Base-by-base conservation (phyloP, 2,888 invertebrate species). In the Tetragonisca angustula region DNA sequence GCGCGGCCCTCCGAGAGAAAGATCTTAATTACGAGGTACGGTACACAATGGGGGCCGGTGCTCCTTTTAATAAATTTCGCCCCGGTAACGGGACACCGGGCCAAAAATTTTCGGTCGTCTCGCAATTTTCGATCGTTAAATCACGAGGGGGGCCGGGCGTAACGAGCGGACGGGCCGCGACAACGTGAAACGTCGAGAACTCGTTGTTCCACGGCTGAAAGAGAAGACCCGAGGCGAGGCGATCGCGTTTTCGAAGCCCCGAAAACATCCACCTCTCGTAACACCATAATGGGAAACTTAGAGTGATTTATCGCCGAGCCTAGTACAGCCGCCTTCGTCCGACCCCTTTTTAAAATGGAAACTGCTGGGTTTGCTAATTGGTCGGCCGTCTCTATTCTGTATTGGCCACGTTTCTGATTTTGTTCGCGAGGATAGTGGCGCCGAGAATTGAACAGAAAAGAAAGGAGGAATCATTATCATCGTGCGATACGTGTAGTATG, bases 21-120 rank as follows among this genome's bases (percentile, higher is more conserved):
- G 88, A 79, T 90, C 90, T 91, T 91, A 91, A 91, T 91, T 91
- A 91, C 87, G 85, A 83, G 64, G 71, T 76, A 79, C 70, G 83
- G 79, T 87, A 83, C 74, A 89, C 87, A 88, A 90, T 89, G 78
- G 84, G 76, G 70, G 72, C 67, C 62, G 56, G 52, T 70, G 49
- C 75, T 79, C 64, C 75, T 73, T 74, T 83, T 84, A 85, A 86
- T 88, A 90, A 91, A 90, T 91, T 85, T 89, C 62, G 64, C 73
- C 84, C 61, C 79, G 68, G 64, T 89, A 90, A 90, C 84, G 81
- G 87, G 79, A 89, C 80, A 86, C 77, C 72, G 56, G 43, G 59
- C 68, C 81, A 76, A 85, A 88, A 84, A 83, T 86, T 83, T 84
- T 84, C 64, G 78, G 78, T 59, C 79, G 73, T 84, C 85, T 82